Conservation (phyloP, 53 echinoderm and acorn worm species). For the Hippasteria phrygiana region DNA sequence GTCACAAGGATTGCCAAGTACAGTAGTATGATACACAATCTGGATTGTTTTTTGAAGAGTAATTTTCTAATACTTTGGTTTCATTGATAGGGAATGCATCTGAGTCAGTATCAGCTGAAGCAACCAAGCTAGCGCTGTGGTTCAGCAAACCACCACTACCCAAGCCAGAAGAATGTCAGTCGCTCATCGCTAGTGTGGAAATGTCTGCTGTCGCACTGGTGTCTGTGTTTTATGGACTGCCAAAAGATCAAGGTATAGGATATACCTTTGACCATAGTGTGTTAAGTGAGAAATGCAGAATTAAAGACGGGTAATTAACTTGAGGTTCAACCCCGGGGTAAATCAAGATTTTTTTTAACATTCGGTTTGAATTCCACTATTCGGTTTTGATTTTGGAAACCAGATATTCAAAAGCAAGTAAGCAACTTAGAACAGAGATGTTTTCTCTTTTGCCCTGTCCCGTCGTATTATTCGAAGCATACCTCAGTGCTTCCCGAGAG, state of each 20-base stretch:
- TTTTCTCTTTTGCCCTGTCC: no score
- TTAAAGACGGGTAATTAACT: no score
- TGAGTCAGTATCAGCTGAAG: conserved; percentile 87
- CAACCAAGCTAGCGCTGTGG: conserved; percentile 83
- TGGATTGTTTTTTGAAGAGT: background rate
- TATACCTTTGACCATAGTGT: background rate
- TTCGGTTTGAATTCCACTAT: no score
- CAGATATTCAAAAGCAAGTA: no score
- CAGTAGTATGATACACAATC: no score
- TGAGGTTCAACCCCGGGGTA: no score
- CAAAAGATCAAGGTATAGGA: conserved; percentile 77
- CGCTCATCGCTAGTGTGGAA: conserved; percentile 76
- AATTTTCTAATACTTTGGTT: background rate
- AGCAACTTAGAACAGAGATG: no score
- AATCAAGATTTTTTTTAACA: no score
- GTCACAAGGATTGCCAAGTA: no score
- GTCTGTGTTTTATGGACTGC: conserved; percentile 87
- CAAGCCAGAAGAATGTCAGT: conserved; percentile 76
- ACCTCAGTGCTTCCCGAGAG: no score
- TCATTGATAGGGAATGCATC: conserved; percentile 67
- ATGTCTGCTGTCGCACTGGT: conserved; percentile 77
- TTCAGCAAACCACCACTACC: conserved; percentile 87
- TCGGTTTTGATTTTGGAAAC: no score
- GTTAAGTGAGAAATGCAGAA: background rate
- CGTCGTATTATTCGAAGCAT: no score